phyloP scores from a whole-genome alignment of 2,888 invertebrate species.

The Heteromyza rotundicornis region DNA sequence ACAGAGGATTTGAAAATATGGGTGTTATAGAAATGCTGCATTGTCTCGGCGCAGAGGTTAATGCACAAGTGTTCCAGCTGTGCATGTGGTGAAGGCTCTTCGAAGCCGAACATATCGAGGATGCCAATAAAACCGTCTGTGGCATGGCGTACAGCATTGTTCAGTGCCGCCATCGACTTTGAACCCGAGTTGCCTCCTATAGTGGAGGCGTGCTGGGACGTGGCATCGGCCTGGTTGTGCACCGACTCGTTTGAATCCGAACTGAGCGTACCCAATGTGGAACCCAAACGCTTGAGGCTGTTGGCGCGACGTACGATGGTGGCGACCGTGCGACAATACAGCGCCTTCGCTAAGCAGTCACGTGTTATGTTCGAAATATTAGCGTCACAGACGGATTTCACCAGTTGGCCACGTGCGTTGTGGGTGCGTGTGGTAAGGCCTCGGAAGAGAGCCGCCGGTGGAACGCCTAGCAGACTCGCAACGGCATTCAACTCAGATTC shows the following conservation, averaged over 20 bases:
- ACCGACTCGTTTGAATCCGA: slow-evolving; percentile 93
- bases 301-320: slow-evolving; percentile 93
- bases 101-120: slow-evolving; percentile 96
- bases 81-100: slow-evolving; percentile 83
- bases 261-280: slow-evolving; percentile 83
- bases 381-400: slow-evolving; percentile 83
- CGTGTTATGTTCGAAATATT: slow-evolving; percentile 87
- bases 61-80: slow-evolving; percentile 93
- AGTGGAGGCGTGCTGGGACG: slow-evolving; percentile 85
- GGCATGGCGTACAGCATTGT: slow-evolving; percentile 90
- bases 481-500: slow-evolving; percentile 86
- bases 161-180: slow-evolving; percentile 89
- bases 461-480: slow-evolving; percentile 77
- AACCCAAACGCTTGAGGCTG: slow-evolving; percentile 82
- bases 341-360: slow-evolving; percentile 87
- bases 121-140: slow-evolving; percentile 96
- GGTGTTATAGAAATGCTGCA: slow-evolving; percentile 98
- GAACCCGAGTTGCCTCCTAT: slow-evolving; percentile 81
- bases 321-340: slow-evolving; percentile 93
- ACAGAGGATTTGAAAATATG: slow-evolving; percentile 94
- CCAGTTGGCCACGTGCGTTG: slow-evolving; percentile 77
- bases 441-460: slow-evolving; percentile 65
- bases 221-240: slow-evolving; percentile 83
- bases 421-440: slow-evolving; percentile 85
- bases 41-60: slow-evolving; percentile 94